These are phyloP conservation scores for Tenthredo livida DNA, from an alignment of 2,888 invertebrate genomes.

Conservation along the genomic window DNA sequence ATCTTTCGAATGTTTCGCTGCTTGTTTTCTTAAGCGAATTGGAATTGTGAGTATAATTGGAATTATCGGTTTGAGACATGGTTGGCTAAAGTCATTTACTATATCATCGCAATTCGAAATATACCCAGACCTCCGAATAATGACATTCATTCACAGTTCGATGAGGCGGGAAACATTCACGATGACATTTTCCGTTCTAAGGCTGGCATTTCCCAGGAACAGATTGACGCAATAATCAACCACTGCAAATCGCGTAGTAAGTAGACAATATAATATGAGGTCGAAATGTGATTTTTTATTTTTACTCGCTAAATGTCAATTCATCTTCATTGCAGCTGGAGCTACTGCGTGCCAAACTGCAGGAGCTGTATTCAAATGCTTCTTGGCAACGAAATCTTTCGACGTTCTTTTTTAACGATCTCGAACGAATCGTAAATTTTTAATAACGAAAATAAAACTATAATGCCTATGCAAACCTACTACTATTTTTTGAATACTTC, in stretches of 20 bases:
- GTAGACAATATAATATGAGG: conserved; percentile 27
- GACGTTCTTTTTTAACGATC: neutral
- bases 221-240: conserved; percentile 63
- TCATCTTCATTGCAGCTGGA: conserved; percentile 20
- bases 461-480: neutral
- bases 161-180: conserved; percentile 65
- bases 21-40: conserved; percentile 71
- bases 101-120: neutral
- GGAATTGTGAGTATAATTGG: conserved; percentile 68
- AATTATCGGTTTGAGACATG: neutral
- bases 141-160: conserved; percentile 60
- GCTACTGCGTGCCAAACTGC: neutral
- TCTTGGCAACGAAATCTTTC: conserved; percentile 8
- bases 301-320: neutral
- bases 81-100: conserved; percentile 5
- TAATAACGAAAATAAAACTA: neutral
- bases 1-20: conserved; percentile 63
- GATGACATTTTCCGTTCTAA: conserved; percentile 63
- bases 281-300: neutral
- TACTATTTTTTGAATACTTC: neutral
- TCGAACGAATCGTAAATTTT: neutral
- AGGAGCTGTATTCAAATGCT: neutral
- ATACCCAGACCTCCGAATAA: neutral
- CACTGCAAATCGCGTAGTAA: conserved; percentile 65
- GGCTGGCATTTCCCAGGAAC: conserved; percentile 60